Conservation (phyloP, 1,140 invertebrate species). For the Diachasma alloeum region DNA sequence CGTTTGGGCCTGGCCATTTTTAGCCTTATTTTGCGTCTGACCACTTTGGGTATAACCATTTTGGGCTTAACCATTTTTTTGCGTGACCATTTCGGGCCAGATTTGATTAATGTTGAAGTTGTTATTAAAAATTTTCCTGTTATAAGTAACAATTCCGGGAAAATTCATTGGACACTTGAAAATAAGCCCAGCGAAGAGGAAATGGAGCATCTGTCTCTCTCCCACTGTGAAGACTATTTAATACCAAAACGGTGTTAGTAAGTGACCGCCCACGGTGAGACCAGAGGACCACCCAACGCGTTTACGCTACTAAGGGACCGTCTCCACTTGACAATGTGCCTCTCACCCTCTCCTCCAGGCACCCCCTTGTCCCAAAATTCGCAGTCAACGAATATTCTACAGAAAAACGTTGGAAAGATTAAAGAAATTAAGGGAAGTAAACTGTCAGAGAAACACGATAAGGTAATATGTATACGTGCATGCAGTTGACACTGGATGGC, state of each 20-base stretch:
- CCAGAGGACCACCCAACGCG: background rate
- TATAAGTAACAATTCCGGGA: no score
- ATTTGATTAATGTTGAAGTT: no score
- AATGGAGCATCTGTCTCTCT: background rate
- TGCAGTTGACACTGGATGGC: background rate
- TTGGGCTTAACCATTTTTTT: no score
- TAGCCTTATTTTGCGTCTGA: no score
- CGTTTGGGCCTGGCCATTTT: no score
- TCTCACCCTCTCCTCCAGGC: background rate
- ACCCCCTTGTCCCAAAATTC: background rate
- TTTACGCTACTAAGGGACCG: background rate
- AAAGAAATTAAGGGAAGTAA: background rate
- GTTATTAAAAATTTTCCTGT: no score
- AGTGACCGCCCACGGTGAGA: background rate
- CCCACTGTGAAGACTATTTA: background rate
- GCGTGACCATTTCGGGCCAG: no score
- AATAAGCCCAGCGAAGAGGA: background rate
- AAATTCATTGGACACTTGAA: background rate
- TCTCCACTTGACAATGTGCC: background rate
- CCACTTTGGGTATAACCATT: no score
- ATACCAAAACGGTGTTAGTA: background rate
- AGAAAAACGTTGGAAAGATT: background rate
- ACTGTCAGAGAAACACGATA: background rate
- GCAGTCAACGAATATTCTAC: background rate
- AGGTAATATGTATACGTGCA: conserved; percentile 6